Base-by-base conservation (phyloP, 2,797 vertebrate genomes). In the Lithobates pipiens region DNA sequence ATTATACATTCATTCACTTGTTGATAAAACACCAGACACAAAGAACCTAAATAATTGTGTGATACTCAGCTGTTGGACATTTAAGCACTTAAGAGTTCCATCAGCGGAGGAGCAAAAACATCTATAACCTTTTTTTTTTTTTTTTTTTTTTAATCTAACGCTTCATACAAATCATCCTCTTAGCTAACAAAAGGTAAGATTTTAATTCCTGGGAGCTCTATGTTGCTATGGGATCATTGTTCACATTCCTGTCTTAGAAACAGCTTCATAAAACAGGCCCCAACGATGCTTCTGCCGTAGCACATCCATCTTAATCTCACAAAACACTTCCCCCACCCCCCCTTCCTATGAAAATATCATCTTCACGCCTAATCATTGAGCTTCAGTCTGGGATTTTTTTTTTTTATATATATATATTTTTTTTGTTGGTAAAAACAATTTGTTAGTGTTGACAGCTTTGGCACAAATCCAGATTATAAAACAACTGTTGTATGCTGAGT, bases 241-340 rank as follows among this genome's bases (percentile, higher is more conserved):
- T 77, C 67, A 77, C 57, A 25, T 84, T 84, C 25, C 67, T 77
- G 10, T 73, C 76, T 63, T 29, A 32, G 29, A 83, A 77, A 77
- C 44, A 57, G 21, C 25, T 69, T 10, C 5, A 7, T 23, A n/a
- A 25, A 50, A 42, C 8, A 1, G 2, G 25, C 29, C 63, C 63
- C 39, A 27, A 1, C 16, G 32, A 27, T 46, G 16, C 25, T 46
- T 44, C 23, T 32, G 9, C 36, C 7, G 1, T 10, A 3, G 27
- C 32, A 25, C 32, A 42, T 61, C 57, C n/a, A 16, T 29, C 18
- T 65, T 10, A 2, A 7, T 77, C n/a, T 18, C 32, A 23, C 34
- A 70, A 50, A 34, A 54, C 46, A 50, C 27, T 71, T 42, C 11
- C 15, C 50, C 15, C 15, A 3, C 50, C 50, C 5, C 13, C 15